Evolutionary conservation across 2,888 invertebrate species (phyloP), one percentile per base, ranked within the genome.

Genomic region (Stomorhina lunata): DNA sequence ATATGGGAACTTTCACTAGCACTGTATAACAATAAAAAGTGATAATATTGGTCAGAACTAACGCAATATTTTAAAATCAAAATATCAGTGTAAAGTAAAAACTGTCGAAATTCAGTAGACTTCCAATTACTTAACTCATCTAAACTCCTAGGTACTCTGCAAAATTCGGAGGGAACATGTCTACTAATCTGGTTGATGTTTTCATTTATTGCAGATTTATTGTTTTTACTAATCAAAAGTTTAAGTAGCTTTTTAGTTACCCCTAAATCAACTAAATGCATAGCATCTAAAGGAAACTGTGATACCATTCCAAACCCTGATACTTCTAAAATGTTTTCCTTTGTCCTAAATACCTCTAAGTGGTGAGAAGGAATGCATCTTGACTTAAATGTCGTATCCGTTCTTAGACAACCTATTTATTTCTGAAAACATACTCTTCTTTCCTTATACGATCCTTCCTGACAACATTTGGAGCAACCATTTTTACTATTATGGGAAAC

Each of bases 201-300:
- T 34, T 40, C 25, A 48, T 80, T 66, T 10, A 72, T 65, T 29
- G 25, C 34, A 1, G 7, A 9, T 10, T 2, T 40, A 50, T 59
- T 61, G 2, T 0, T 12, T 29, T 50, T 50, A 15, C 45, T 27
- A 4, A 68, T 32, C 3, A 69, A 27, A 25, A 32, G 40, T 6
- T 37, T 17, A 10, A 79, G 29, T 2, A 79, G 25, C 17, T 79
- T 79, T 45, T 71, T 79, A 22, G 43, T 63, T 1, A 77, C 59
- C 7, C 77, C 69, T 34, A 77, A 25, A 29, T 68, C 66, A 43
- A 66, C 76, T 22, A 69, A 43, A 27, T 78, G 71, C 78, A 68
- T 77, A 1, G 6, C 20, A 37, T 71, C 71, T 20, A 78, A n/a
- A 20, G 78, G 59, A 48, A 77, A 68, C 34, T 68, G 59, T n/a